phyloP scores from a whole-genome alignment of 2,888 invertebrate species.

The Ophioninae sp. region DNA sequence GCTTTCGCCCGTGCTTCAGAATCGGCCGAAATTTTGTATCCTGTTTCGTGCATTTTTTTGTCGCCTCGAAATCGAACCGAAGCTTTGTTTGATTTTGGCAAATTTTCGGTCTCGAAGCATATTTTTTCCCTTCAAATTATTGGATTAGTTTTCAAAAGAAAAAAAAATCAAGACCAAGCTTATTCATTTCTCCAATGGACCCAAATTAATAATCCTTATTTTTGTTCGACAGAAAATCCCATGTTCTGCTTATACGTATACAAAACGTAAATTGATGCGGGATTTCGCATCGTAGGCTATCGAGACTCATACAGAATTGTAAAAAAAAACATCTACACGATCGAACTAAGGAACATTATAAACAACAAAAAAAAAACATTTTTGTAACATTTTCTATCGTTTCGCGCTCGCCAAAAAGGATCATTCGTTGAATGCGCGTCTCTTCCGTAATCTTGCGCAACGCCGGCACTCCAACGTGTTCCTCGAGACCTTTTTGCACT shows the following conservation, averaged over 20 bases:
- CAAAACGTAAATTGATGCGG: too few species aligned
- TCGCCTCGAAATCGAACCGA: neutral
- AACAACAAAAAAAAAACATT: neutral
- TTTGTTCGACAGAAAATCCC: too few species aligned
- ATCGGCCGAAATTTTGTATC: neutral
- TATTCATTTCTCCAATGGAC: too few species aligned
- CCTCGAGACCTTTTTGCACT: conserved; percentile 79
- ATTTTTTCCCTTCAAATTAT: neutral
- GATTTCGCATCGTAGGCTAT: too few species aligned
- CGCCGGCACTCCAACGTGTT: conserved; percentile 70
- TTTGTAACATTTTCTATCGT: neutral
- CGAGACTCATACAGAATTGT: too few species aligned
- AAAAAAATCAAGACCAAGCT: neutral
- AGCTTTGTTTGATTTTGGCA: neutral
- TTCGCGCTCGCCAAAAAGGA: neutral
- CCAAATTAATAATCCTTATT: neutral
- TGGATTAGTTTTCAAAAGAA: neutral
- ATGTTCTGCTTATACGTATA: too few species aligned
- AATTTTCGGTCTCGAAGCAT: neutral
- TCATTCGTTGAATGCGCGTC: conserved; percentile 69
- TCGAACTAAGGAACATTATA: neutral
- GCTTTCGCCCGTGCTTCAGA: neutral
- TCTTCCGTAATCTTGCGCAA: conserved; percentile 70
- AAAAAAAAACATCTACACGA: too few species aligned
- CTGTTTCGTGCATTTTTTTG: neutral